Conservation (phyloP, 2,797 vertebrate genomes). For the Manis crassicaudata region DNA sequence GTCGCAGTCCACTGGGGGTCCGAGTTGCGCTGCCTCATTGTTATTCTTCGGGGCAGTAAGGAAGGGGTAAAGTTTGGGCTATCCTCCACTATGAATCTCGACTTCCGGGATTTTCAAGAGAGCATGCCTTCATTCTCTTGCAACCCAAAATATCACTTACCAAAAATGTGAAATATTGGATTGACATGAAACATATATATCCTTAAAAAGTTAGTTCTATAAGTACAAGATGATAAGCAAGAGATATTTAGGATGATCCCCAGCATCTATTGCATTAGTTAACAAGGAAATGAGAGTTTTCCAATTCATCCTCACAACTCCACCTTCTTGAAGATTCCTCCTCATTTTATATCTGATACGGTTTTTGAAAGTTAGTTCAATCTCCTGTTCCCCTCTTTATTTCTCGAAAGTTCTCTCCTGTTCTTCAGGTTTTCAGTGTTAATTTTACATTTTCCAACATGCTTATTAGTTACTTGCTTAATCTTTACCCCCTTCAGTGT, state of each 20-base stretch:
- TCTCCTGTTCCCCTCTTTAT: neutral
- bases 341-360: neutral
- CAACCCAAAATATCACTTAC: neutral
- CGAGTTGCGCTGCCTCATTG: neutral
- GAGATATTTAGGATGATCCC: neutral
- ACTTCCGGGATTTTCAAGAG: neutral
- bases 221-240: neutral
- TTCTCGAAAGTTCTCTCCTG: neutral
- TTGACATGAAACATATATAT: neutral
- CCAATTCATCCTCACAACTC: neutral
- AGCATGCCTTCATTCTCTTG: neutral
- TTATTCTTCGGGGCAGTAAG: neutral
- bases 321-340: neutral
- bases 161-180: neutral
- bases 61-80: neutral
- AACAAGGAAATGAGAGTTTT: neutral
- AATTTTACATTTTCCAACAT: neutral
- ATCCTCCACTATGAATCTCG: neutral
- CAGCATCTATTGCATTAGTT: neutral
- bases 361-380: neutral
- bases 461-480: neutral
- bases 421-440: neutral
- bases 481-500: neutral
- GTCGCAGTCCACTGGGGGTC: accelerated
- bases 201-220: neutral